Conservation (phyloP, 2,113 vertebrate genomes). For the Serinus canaria region DNA sequence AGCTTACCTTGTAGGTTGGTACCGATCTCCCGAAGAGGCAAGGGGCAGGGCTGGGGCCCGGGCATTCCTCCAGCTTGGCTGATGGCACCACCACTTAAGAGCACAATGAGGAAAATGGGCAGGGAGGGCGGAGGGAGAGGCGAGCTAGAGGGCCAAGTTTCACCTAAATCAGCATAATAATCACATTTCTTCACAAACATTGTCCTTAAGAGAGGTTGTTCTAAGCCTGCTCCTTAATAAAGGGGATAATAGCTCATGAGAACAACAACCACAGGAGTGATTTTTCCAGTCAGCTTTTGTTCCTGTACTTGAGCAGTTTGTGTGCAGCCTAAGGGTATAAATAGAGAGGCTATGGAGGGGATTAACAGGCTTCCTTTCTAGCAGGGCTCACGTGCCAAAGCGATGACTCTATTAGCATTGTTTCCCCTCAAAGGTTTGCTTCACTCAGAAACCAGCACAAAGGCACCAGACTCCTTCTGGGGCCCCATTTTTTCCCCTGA, state of each 20-base stretch:
- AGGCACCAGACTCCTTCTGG: background rate
- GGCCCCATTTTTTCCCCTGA: background rate
- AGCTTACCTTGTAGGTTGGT: background rate
- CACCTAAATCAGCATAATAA: conserved; percentile 58
- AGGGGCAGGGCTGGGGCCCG: accelerated
- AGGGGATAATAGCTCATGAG: conserved; percentile 39
- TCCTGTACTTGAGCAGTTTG: conserved; percentile 44
- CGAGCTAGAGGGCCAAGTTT: conserved; percentile 17
- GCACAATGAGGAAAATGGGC: background rate
- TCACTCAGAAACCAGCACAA: conserved; percentile 19
- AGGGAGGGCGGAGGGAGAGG: background rate
- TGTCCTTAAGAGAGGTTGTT: conserved; percentile 42
- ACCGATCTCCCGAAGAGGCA: background rate
- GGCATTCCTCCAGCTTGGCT: background rate
- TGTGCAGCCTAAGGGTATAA: conserved; percentile 53
- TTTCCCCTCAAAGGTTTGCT: conserved; percentile 24
- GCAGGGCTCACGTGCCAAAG: conserved; percentile 13
- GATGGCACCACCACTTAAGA: background rate
- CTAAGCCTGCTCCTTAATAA: conserved; percentile 54
- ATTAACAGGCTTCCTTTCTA: conserved; percentile 55
- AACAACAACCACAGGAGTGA: conserved; percentile 28
- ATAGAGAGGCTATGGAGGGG: conserved; percentile 25
- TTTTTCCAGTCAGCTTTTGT: conserved; percentile 53
- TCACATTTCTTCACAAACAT: conserved; percentile 23
- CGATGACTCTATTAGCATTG: conserved; percentile 44